Percentiles rank a stretch among this genome's conserved stretches.
Conservation (phyloP, 2,888 invertebrate genomes). For the Disparrhopalites patrizii region DNA sequence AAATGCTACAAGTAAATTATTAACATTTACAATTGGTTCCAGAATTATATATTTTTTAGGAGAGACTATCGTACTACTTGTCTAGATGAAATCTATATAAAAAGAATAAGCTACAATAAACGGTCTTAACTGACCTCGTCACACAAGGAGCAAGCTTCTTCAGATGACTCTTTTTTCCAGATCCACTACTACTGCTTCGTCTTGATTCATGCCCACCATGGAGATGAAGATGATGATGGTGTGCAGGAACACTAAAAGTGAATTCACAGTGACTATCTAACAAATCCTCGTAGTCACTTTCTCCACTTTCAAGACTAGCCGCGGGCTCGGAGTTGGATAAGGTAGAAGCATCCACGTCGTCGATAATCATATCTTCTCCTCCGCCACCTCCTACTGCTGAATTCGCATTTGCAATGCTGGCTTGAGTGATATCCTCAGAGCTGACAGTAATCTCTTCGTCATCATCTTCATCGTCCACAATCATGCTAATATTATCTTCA, state of each 20-base stretch:
- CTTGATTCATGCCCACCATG: neutral
- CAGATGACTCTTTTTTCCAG: neutral
- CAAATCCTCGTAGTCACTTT: slow-evolving; percentile 72
- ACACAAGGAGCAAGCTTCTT: slow-evolving; percentile 41
- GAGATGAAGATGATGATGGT: neutral
- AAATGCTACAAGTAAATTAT: slow-evolving; percentile 55
- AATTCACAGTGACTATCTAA: slow-evolving; percentile 13
- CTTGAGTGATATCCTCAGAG: slow-evolving; percentile 33
- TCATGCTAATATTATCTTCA: neutral
- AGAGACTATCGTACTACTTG: neutral
- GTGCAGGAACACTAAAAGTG: neutral
- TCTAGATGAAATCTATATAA: no score
- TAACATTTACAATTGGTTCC: neutral
- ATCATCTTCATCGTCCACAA: neutral
- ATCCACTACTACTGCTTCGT: neutral
- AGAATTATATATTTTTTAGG: neutral
- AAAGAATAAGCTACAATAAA: no score
- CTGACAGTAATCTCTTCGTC: slow-evolving; percentile 14
- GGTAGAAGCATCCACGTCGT: slow-evolving; percentile 35
- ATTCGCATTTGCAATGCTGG: no score
- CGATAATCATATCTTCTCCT: slow-evolving; percentile 41
- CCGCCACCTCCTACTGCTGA: slow-evolving; percentile 30
- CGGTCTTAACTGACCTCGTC: slow-evolving; percentile 29
- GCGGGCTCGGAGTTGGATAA: slow-evolving; percentile 1
- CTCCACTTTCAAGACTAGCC: slow-evolving; percentile 66